phyloP scores from a whole-genome alignment of 2,888 invertebrate species.

The Brachyptera risi region DNA sequence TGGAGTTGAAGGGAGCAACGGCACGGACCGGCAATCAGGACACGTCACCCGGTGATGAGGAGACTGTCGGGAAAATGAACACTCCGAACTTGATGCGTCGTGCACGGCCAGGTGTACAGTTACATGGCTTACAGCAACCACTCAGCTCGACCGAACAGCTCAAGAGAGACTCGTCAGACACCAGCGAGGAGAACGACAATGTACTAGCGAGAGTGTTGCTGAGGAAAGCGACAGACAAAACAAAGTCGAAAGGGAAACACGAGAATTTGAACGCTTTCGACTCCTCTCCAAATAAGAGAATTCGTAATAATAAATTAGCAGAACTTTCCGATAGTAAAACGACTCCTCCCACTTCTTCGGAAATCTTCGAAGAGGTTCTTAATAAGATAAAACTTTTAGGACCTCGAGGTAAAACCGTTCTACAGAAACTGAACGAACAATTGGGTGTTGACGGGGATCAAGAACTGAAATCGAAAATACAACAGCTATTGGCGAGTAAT shows the following conservation, averaged over 20 bases:
- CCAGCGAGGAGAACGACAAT: slow-evolving; percentile 11
- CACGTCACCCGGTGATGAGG: neutral
- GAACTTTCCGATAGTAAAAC: neutral
- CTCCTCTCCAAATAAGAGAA: no score
- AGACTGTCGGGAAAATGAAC: slow-evolving; percentile 19
- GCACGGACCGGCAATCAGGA: neutral
- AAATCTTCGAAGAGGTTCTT: slow-evolving; percentile 57
- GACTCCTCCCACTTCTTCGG: slow-evolving; percentile 38
- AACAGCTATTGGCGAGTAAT: neutral
- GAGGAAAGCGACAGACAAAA: neutral
- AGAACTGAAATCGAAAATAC: neutral
- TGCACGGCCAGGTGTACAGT: slow-evolving; percentile 23
- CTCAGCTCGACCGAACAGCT: slow-evolving; percentile 25
- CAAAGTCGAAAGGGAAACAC: neutral
- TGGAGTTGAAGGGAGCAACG: slow-evolving; percentile 13
- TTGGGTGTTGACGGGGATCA: slow-evolving; percentile 32
- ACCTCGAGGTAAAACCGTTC: slow-evolving; percentile 52
- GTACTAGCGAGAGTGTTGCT: slow-evolving; percentile 3
- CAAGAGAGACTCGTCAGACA: neutral
- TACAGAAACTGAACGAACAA: slow-evolving; percentile 52
- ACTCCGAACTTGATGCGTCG: slow-evolving; percentile 27
- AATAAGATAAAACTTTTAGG: slow-evolving; percentile 55
- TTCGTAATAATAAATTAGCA: neutral
- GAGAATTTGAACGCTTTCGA: neutral
- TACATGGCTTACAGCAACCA: slow-evolving; percentile 22